Percentiles rank a stretch among this genome's conserved stretches.
Conservation (phyloP, 2,888 invertebrate genomes). For the Caradrina kadenii region DNA sequence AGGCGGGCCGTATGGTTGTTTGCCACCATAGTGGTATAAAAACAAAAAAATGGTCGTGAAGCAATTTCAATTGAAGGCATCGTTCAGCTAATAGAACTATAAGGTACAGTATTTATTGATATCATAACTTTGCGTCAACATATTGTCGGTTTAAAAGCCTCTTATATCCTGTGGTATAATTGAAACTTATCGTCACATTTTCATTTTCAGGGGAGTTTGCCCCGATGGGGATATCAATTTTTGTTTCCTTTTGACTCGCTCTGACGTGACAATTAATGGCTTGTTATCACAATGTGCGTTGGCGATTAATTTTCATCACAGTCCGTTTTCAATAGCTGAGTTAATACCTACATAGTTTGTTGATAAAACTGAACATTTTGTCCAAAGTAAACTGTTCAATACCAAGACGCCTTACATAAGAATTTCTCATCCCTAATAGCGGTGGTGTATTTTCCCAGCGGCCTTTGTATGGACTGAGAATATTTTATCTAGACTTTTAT, state of each 20-base stretch:
- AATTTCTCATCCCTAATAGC: neutral
- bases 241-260: conserved; percentile 14
- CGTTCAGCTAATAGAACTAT: neutral
- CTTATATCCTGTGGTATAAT: neutral
- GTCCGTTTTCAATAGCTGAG: no score
- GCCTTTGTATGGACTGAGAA: neutral
- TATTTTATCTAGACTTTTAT: conserved; percentile 2
- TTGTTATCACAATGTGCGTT: conserved; percentile 1
- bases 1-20: no score
- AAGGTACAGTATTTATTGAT: neutral
- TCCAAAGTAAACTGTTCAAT: no score
- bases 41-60: no score
- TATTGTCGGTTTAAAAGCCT: conserved; percentile 4
- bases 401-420: no score
- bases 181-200: conserved; percentile 24
- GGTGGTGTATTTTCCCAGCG: conserved; percentile 4
- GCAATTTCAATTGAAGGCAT: neutral
- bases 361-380: no score
- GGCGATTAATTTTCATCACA: conserved; percentile 5
- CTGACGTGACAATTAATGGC: conserved; percentile 20
- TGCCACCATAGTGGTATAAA: no score
- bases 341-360: no score
- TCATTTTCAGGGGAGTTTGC: conserved; percentile 9
- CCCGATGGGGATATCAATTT: conserved; percentile 37
- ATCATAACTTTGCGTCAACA: neutral